These are phyloP conservation scores for Pandemis cinnamomeana DNA, from an alignment of 2,888 invertebrate species.

Conservation along the genomic window DNA sequence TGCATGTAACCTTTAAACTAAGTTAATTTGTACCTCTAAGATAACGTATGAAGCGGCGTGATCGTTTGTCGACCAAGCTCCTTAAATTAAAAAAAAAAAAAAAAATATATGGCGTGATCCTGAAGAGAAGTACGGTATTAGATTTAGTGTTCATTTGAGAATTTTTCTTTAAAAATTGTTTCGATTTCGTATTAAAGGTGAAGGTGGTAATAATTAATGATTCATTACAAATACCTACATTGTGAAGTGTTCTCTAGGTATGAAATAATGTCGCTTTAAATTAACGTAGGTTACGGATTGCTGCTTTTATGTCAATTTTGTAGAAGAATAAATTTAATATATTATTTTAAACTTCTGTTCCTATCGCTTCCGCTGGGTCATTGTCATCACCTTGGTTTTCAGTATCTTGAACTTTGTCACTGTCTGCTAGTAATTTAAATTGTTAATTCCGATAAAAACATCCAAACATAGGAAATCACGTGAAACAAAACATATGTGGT, in stretches of 20 bases:
- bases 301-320: neutral
- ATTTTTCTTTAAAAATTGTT: too few relatives aligned
- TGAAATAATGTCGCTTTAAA: neutral
- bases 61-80: too few relatives aligned
- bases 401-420: conserved; percentile 30
- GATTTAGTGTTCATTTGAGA: neutral
- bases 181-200: neutral
- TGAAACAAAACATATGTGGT: neutral
- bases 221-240: neutral
- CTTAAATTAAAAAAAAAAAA: too few relatives aligned
- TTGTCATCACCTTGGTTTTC: conserved; percentile 17
- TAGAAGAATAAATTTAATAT: neutral
- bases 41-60: too few relatives aligned
- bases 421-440: neutral
- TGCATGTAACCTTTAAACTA: too few relatives aligned
- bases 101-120: neutral
- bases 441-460: conserved; percentile 3
- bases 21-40: too few relatives aligned
- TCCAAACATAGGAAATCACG: neutral
- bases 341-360: neutral
- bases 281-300: neutral
- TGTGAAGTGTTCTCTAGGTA: neutral
- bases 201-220: neutral
- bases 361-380: neutral
- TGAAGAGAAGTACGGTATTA: neutral